Base-by-base conservation (phyloP, 2,888 invertebrate genomes). In the Hyles lineata region DNA sequence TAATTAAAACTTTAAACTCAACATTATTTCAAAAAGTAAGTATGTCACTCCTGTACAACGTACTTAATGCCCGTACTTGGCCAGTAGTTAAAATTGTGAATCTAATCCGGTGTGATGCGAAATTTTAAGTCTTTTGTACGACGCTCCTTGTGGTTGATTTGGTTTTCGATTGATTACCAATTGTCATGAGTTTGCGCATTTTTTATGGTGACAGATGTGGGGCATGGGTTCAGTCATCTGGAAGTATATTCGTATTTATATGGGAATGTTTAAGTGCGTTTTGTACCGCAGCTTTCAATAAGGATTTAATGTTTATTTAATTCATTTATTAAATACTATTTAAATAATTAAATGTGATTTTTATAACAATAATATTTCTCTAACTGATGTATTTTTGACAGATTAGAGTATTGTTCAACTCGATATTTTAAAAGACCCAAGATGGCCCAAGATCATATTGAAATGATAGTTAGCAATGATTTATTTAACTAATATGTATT, bases 161-260 rank as follows among this genome's bases (percentile, higher is more conserved):
- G 59, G 43, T 59, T 61, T 60, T 50, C 71, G 59, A 70, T 62
- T 35, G 62, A 62, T 62, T n/a, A n/a, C 62, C 58, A 61, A 61
- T 67, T 63, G 63, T 63, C 67, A 67, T 23, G 50, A 67, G 63
- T 63, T 50, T 67, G 55, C 55, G 55, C n/a, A 19, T 59, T 60
- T 72, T 76, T 71, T 50, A 35, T 29, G 25, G 21, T 70, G 62
- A 70, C 62, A 11, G 62, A 55, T 17, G 60, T 71, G 21, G 29
- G 23, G 50, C 25, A 29, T 73, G 63, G 72, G 19, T 35, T 71
- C 63, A 72, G 52, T 71, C 60, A 32, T 11, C 17, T 23, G 50
- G 21, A 67, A 67, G 5, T 7, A 7, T 50, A 50, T 23, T 50
- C 4, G 67, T 23, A 62, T 62, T 62, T 35, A 32, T 62, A 62